Evolutionary conservation across 1,140 invertebrate species (phyloP).

Genomic region (Chymomyza costata): DNA sequence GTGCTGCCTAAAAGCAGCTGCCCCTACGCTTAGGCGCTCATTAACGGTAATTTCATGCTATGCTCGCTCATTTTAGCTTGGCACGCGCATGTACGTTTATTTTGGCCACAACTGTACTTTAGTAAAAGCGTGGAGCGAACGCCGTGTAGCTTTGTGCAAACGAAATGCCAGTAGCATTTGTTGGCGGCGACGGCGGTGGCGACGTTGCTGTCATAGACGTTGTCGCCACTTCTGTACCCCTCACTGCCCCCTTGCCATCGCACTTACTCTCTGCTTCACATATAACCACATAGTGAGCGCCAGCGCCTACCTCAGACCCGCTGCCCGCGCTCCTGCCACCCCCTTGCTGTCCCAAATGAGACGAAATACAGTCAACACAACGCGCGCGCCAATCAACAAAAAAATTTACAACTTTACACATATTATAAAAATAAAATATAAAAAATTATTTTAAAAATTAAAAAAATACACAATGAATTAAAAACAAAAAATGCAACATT

Average conservation of each 20-base stretch:
- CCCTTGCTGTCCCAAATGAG: not conserved
- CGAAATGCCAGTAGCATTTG: slow-evolving; percentile 70
- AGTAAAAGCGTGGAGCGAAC: slow-evolving; percentile 61
- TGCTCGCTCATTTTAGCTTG: slow-evolving; percentile 4
- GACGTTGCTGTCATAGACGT: slow-evolving; percentile 15
- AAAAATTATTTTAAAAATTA: too few relatives aligned
- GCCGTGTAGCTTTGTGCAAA: slow-evolving; percentile 49
- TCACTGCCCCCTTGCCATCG: not conserved
- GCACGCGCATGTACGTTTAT: slow-evolving; percentile 55
- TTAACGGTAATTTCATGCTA: too few relatives aligned
- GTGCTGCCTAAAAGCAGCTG: too few relatives aligned
- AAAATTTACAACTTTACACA: slow-evolving; percentile 11
- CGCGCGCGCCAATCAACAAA: not conserved
- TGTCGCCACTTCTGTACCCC: slow-evolving; percentile 7
- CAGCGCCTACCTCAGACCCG: slow-evolving; percentile 31
- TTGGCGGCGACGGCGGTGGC: slow-evolving; percentile 43
- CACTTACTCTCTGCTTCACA: slow-evolving; percentile 22
- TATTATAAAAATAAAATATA: too few relatives aligned
- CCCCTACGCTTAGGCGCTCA: too few relatives aligned
- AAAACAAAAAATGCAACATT: too few relatives aligned
- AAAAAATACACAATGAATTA: too few relatives aligned
- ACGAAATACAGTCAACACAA: too few relatives aligned
- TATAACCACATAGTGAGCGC: slow-evolving; percentile 42
- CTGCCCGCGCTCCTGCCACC: slow-evolving; percentile 2
- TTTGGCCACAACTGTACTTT: slow-evolving; percentile 67